These are phyloP conservation scores for Conus canariensis DNA, from an alignment of 2,888 invertebrate genomes.

Conservation along the genomic window DNA sequence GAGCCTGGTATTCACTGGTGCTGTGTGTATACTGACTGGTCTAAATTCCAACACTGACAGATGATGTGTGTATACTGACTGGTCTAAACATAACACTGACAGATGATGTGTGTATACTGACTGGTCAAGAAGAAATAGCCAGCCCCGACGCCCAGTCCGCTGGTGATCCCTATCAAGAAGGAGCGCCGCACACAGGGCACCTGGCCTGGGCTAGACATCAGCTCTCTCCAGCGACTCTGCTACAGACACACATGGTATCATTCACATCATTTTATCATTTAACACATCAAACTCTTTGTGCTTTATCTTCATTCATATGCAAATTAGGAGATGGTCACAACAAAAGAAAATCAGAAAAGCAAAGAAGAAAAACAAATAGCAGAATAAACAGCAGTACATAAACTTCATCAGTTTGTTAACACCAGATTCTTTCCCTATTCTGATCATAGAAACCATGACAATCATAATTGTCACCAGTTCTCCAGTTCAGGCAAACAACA, in stretches of 20 bases:
- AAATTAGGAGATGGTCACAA: neutral
- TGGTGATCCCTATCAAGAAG: constrained; percentile 47
- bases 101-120: constrained; percentile 31
- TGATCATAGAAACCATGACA: too few relatives aligned
- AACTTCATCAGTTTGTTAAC: too few relatives aligned
- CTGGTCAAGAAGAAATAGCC: constrained; percentile 51
- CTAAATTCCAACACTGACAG: too few relatives aligned
- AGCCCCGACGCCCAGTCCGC: constrained; percentile 50
- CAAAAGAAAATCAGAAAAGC: neutral
- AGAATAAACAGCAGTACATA: neutral
- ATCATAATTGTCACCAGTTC: too few relatives aligned
- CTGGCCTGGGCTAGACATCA: constrained; percentile 20
- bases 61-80: too few relatives aligned
- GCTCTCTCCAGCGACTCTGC: constrained; percentile 11
- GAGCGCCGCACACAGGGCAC: constrained; percentile 51
- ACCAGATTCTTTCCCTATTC: too few relatives aligned
- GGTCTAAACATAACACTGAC: too few relatives aligned
- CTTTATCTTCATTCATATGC: neutral
- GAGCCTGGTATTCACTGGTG: too few relatives aligned
- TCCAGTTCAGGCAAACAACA: too few relatives aligned
- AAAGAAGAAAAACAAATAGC: neutral
- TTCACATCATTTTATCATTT: neutral
- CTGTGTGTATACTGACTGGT: too few relatives aligned
- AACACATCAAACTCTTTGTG: neutral
- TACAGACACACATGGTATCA: neutral